Percentiles rank a stretch among this genome's conserved stretches.
Evolutionary conservation across 2,113 vertebrate species (phyloP).

Genomic region (Heteronetta atricapilla): DNA sequence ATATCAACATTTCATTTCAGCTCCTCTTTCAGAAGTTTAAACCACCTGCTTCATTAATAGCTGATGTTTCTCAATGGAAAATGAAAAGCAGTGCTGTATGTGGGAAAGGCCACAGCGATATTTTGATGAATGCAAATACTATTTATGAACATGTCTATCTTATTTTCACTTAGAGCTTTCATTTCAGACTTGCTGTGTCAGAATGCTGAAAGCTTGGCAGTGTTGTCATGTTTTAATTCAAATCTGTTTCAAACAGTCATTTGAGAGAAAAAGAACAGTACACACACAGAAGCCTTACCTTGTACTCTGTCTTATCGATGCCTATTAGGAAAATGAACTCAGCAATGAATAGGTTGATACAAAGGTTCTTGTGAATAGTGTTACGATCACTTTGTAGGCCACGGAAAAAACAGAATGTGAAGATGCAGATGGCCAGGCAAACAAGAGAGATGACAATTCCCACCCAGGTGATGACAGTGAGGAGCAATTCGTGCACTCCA

Average conservation of each 20-base stretch:
- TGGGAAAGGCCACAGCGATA: conserved; percentile 2
- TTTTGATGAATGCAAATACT: conserved; percentile 35
- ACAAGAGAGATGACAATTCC: conserved; percentile 96
- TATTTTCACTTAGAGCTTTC: conserved; percentile 71
- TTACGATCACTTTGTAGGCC: conserved; percentile 98
- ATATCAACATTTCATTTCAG: background rate
- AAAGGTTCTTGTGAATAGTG: conserved; percentile 99
- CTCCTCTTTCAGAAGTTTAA: conserved; percentile 21
- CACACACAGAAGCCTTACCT: conserved; percentile 80
- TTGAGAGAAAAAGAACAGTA: conserved; percentile 70
- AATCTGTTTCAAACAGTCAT: conserved; percentile 65
- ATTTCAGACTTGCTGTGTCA: conserved; percentile 57
- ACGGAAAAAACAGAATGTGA: conserved; percentile 99
- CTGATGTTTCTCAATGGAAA: conserved; percentile 11
- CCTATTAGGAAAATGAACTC: conserved; percentile 98
- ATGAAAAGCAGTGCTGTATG: background rate
- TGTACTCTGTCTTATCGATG: conserved; percentile 93
- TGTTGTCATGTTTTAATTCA: conserved; percentile 61
- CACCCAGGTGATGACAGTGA: conserved; percentile 95
- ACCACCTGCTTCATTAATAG: background rate
- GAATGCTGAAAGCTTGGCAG: conserved; percentile 62
- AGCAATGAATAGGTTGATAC: conserved; percentile 98
- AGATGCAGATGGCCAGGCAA: conserved; percentile 96
- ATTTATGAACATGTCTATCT: conserved; percentile 34
- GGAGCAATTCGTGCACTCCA: conserved; percentile 87